These are phyloP conservation scores for Caenorhabditis sp. DNA, from an alignment of 2,888 invertebrate genomes.

Conservation along the genomic window DNA sequence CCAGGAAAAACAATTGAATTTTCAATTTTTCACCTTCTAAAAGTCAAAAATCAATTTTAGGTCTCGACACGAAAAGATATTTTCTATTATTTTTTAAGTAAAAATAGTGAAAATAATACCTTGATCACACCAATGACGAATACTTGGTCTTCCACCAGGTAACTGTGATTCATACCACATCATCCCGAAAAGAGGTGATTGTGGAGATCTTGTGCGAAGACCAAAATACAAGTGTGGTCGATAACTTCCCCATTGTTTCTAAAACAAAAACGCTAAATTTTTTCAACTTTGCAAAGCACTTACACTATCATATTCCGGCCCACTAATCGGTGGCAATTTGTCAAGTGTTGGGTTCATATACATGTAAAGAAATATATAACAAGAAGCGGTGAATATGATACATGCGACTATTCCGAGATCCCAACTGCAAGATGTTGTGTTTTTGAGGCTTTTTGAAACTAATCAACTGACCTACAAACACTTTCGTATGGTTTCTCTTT, in stretches of 20 bases:
- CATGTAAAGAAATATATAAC: constrained; percentile 20
- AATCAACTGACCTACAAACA: not conserved
- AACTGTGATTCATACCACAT: constrained; percentile 79
- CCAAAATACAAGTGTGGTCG: constrained; percentile 87
- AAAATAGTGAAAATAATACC: constrained; percentile 28
- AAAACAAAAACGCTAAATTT: not conserved
- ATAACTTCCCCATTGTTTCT: constrained; percentile 85
- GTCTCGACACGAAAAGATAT: too few species aligned
- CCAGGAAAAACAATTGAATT: too few species aligned
- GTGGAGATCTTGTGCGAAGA: constrained; percentile 86
- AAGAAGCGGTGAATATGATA: constrained; percentile 13
- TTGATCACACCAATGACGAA: constrained; percentile 89
- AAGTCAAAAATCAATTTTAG: too few species aligned
- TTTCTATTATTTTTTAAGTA: not conserved
- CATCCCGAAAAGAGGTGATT: constrained; percentile 85
- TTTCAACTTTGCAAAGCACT: too few species aligned
- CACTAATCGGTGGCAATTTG: constrained; percentile 16
- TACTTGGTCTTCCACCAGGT: constrained; percentile 21
- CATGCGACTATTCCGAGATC: constrained; percentile 11
- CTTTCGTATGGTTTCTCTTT: not conserved
- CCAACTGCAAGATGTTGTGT: constrained; percentile 1
- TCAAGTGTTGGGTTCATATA: constrained; percentile 26
- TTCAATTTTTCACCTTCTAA: too few species aligned
- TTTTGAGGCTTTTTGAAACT: not conserved
- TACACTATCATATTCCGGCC: constrained; percentile 21